Conservation (phyloP, 2,113 vertebrate genomes). For the Pholis gunnellus region DNA sequence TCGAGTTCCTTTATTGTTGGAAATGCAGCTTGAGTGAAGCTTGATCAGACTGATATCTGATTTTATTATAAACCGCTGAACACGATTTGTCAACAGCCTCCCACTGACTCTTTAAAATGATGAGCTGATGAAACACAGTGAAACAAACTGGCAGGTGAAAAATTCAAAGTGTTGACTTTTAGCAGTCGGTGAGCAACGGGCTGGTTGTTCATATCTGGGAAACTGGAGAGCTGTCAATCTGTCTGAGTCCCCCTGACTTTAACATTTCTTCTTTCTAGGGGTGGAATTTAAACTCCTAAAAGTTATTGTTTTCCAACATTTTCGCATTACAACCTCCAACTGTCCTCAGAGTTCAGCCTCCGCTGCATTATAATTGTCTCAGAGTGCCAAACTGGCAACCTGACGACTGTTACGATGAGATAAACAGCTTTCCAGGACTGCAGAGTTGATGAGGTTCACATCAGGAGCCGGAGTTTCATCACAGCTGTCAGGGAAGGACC, state of each 20-base stretch:
- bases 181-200: constrained; percentile 5
- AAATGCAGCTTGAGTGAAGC: neutral
- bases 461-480: constrained; percentile 42
- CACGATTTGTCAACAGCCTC: neutral
- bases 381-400: constrained; percentile 49
- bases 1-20: neutral
- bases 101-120: constrained; percentile 8
- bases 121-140: constrained; percentile 30
- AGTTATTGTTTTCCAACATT: constrained; percentile 42
- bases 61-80: constrained; percentile 18
- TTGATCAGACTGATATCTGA: neutral
- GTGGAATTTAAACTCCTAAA: constrained; percentile 39
- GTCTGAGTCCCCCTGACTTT: neutral
- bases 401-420: constrained; percentile 38
- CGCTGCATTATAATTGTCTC: constrained; percentile 49
- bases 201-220: constrained; percentile 34
- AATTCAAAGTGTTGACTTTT: constrained; percentile 31
- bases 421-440: constrained; percentile 53
- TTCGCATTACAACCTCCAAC: constrained; percentile 17
- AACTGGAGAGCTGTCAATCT: constrained; percentile 47
- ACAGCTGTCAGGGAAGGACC: constrained; percentile 17
- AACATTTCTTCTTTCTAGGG: neutral
- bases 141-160: constrained; percentile 53
- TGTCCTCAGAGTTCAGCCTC: constrained; percentile 40
- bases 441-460: constrained; percentile 44